Evolutionary conservation across 2,888 invertebrate genomes (phyloP).

Genomic region (Apodemia zela): DNA sequence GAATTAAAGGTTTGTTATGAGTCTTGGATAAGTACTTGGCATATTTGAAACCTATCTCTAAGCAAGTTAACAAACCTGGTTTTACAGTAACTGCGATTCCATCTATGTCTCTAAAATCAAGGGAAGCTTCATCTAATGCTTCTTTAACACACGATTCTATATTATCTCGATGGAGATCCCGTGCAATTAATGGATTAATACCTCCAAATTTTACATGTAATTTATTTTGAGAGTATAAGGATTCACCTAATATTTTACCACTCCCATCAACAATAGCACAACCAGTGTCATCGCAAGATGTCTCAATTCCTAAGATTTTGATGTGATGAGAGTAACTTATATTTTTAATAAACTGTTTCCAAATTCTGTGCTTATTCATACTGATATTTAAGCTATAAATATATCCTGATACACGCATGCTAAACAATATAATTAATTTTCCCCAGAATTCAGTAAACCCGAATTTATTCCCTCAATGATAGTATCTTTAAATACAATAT

Average conservation of each 20-base stretch:
- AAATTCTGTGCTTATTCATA: constrained; percentile 6
- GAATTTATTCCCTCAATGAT: too few relatives aligned
- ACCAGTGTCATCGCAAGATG: constrained; percentile 98
- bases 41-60: constrained; percentile 90
- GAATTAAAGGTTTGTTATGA: constrained; percentile 90
- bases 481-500: too few relatives aligned
- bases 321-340: constrained; percentile 29
- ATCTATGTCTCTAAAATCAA: constrained; percentile 84
- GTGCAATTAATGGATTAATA: constrained; percentile 93
- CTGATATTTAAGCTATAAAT: background rate
- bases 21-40: constrained; percentile 86
- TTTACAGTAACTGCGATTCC: constrained; percentile 95
- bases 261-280: constrained; percentile 89
- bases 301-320: constrained; percentile 93
- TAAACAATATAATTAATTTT: too few relatives aligned
- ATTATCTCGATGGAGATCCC: constrained; percentile 88
- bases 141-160: constrained; percentile 87
- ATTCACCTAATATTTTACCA: constrained; percentile 89
- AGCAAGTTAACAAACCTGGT: constrained; percentile 90
- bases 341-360: constrained; percentile 12
- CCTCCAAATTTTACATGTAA: constrained; percentile 89
- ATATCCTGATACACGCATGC: background rate
- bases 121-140: constrained; percentile 81
- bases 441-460: too few relatives aligned
- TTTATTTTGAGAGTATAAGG: constrained; percentile 88